Evolutionary conservation across 2,888 invertebrate species (phyloP).

Genomic region (Drosophila pullipes): DNA sequence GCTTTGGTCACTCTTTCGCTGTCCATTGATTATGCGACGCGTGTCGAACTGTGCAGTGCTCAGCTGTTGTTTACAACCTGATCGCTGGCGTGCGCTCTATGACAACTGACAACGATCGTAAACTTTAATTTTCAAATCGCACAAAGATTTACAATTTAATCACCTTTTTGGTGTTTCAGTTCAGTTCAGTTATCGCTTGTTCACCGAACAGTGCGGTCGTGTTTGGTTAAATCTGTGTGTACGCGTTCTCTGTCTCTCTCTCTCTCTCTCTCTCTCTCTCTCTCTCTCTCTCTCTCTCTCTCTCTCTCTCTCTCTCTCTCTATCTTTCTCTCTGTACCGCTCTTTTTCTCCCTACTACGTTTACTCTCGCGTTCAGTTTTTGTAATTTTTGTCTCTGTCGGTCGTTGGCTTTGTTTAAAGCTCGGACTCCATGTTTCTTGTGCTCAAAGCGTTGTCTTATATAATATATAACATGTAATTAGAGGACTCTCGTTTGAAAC

Average conservation of each 20-base stretch:
- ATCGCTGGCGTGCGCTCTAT: slow-evolving; percentile 31
- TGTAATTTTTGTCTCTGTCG: slow-evolving; percentile 39
- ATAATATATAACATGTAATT: slow-evolving; percentile 76
- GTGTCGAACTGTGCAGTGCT: slow-evolving; percentile 46
- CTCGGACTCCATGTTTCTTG: slow-evolving; percentile 47
- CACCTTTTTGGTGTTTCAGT: slow-evolving; percentile 65
- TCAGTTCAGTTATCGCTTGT: slow-evolving; percentile 73
- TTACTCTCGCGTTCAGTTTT: slow-evolving; percentile 17
- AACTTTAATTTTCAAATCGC: slow-evolving; percentile 72
- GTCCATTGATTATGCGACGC: slow-evolving; percentile 56
- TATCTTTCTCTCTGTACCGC: slow-evolving; percentile 14
- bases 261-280: slow-evolving; percentile 9
- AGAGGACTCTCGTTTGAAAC: slow-evolving; percentile 44
- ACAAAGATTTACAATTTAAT: slow-evolving; percentile 70
- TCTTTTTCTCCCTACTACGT: slow-evolving; percentile 31
- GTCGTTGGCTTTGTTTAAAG: slow-evolving; percentile 53
- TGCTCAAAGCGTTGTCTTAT: slow-evolving; percentile 69
- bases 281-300: slow-evolving; percentile 20
- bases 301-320: slow-evolving; percentile 9
- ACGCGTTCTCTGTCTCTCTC: slow-evolving; percentile 14
- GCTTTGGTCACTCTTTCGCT: slow-evolving; percentile 10
- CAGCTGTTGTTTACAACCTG: slow-evolving; percentile 65
- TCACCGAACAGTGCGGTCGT: slow-evolving; percentile 69
- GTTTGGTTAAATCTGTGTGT: slow-evolving; percentile 44
- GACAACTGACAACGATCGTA: slow-evolving; percentile 42